Conservation (phyloP, 2,888 invertebrate species). For the Agrochola macilenta region DNA sequence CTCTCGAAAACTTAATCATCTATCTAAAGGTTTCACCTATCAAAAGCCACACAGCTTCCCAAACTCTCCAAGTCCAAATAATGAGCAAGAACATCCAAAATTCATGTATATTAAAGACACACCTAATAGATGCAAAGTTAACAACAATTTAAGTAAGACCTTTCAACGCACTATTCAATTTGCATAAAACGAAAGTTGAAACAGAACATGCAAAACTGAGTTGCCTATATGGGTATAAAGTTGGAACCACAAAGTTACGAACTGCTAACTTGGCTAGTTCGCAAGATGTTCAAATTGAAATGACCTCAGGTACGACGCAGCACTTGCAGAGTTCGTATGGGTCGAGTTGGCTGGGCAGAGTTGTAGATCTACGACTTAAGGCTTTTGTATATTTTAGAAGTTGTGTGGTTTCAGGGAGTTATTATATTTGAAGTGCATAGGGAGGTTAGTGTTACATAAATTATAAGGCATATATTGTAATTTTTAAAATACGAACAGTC, state of each 20-base stretch:
- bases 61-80: conserved; percentile 21
- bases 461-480: background rate
- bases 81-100: background rate
- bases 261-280: conserved; percentile 65
- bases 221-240: conserved; percentile 60
- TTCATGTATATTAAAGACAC: conserved; percentile 6
- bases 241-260: conserved; percentile 59
- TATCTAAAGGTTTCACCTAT: background rate
- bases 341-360: conserved; percentile 39
- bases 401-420: conserved; percentile 17
- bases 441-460: conserved; percentile 14
- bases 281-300: conserved; percentile 67
- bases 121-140: conserved; percentile 31
- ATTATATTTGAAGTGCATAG: background rate
- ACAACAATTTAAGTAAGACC: conserved; percentile 53
- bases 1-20: conserved; percentile 1
- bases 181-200: conserved; percentile 61
- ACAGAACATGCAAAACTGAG: conserved; percentile 45
- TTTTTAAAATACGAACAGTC: background rate
- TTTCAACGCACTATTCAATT: conserved; percentile 59
- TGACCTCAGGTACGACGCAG: conserved; percentile 66
- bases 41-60: background rate
- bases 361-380: conserved; percentile 55
- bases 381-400: conserved; percentile 52
- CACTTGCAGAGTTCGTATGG: conserved; percentile 58